Evolutionary conservation across 2,113 vertebrate genomes (phyloP).

Genomic region (Myanophis thanlyinensis): DNA sequence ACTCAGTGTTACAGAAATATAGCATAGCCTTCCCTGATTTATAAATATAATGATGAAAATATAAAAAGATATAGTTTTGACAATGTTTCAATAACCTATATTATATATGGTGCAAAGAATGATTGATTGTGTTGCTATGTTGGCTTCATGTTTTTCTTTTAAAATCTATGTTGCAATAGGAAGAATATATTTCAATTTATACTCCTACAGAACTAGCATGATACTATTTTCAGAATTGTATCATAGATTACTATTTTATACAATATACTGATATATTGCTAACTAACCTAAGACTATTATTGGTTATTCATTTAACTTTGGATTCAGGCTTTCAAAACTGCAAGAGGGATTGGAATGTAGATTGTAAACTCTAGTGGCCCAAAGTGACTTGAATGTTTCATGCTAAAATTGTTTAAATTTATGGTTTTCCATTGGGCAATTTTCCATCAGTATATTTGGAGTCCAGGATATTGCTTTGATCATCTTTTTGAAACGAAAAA

Average conservation of each 20-base stretch:
- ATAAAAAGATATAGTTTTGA: background rate
- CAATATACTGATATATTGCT: background rate
- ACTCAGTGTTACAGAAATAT: background rate
- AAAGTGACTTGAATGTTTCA: background rate
- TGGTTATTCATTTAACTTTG: background rate
- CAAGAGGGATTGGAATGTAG: background rate
- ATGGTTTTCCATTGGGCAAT: background rate
- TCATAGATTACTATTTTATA: background rate
- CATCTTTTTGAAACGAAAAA: background rate
- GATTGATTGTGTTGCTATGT: background rate
- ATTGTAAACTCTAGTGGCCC: background rate
- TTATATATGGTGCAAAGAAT: background rate
- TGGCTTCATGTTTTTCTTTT: background rate
- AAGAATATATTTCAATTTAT: background rate
- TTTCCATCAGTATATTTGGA: background rate
- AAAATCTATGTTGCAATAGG: background rate
- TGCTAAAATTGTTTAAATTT: background rate
- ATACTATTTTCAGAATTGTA: background rate
- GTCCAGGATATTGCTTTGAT: background rate
- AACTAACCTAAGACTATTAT: background rate
- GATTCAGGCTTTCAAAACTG: background rate
- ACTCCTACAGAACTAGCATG: background rate
- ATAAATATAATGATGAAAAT: background rate
- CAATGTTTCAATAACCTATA: background rate
- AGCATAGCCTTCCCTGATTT: background rate